Conservation (phyloP, 2,797 vertebrate species). For the Neomorphus geoffroyi region DNA sequence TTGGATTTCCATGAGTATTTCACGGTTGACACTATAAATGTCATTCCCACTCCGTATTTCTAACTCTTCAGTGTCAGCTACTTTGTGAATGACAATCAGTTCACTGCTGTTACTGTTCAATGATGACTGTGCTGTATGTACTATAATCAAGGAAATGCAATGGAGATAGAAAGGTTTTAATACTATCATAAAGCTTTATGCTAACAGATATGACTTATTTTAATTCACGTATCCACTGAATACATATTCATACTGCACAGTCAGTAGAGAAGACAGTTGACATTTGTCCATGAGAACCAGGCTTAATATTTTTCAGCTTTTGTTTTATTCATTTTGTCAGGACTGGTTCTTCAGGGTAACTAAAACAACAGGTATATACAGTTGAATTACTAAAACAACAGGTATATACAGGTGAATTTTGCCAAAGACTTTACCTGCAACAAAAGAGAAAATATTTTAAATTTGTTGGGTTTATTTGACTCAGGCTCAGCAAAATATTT, state of each 20-base stretch:
- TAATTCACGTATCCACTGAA: neutral
- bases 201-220: neutral
- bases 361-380: neutral
- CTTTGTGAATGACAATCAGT: neutral
- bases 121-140: neutral
- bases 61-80: neutral
- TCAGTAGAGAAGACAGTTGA: neutral
- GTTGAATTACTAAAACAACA: neutral
- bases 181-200: neutral
- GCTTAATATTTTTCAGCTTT: neutral
- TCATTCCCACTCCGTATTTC: constrained; percentile 4
- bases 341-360: neutral
- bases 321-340: neutral
- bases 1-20: neutral
- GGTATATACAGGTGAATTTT: neutral
- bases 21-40: neutral
- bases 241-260: neutral
- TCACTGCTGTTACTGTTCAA: neutral
- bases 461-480: neutral
- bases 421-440: neutral
- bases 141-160: neutral
- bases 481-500: neutral
- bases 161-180: neutral
- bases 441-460: neutral
- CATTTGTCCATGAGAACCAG: neutral